phyloP scores from a whole-genome alignment of 1,140 invertebrate genomes.

The Batillaria attramentaria region DNA sequence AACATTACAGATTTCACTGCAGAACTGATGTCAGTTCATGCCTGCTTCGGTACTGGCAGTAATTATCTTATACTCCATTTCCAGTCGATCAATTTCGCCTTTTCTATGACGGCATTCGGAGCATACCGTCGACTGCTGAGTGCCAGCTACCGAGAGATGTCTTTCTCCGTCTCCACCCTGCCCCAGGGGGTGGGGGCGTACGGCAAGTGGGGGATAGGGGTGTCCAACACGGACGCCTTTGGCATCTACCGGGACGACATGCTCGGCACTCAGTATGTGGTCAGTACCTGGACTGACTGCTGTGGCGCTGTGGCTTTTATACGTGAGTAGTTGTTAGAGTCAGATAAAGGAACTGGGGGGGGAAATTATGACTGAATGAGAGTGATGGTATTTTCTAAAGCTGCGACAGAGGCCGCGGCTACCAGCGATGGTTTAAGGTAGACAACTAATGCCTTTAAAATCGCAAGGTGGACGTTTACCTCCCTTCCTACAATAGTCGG shows the following conservation, averaged over 20 bases:
- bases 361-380: too few relatives aligned
- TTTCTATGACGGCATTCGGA: constrained; percentile 1
- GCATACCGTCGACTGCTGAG: neutral
- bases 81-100: constrained; percentile 1
- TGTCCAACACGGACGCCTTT: constrained; percentile 13
- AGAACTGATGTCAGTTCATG: too few relatives aligned
- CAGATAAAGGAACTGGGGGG: neutral
- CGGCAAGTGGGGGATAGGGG: constrained; percentile 7
- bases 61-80: neutral
- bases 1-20: too few relatives aligned
- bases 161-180: constrained; percentile 3
- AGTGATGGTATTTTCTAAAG: too few relatives aligned
- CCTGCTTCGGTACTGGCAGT: too few relatives aligned
- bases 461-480: too few relatives aligned
- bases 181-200: neutral
- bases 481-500: too few relatives aligned
- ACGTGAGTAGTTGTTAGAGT: neutral
- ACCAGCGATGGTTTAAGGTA: too few relatives aligned
- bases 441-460: too few relatives aligned
- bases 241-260: constrained; percentile 12
- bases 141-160: constrained; percentile 2
- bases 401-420: too few relatives aligned
- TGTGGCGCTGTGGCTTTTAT: constrained; percentile 3
- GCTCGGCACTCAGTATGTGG: neutral
- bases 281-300: constrained; percentile 14